Base-by-base conservation (phyloP, 2,888 invertebrate species). In the Heliconius sara region DNA sequence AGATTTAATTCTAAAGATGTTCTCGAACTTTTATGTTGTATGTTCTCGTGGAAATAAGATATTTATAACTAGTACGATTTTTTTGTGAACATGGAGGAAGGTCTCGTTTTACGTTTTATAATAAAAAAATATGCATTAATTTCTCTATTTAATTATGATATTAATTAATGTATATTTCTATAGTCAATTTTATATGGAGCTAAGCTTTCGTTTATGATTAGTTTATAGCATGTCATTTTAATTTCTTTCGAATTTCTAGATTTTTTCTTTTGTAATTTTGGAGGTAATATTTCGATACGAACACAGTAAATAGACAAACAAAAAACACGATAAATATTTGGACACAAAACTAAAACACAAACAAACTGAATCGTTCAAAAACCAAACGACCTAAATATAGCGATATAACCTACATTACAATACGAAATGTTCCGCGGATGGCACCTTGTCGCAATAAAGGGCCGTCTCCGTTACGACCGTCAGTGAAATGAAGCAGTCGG, bases 381-480 rank as follows among this genome's bases (percentile, higher is more conserved):
- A 88, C 89, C 89, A 88, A 89, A 87, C 91, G 92, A 88, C 91
- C 93, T 91, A 93, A 92, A 92, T 92, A 93, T 91, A 92, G 88
- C 88, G 87, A 89, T 87, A 86, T 88, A 89, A 88, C 88, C 89
- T 87, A 89, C 87, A 89, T 88, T 87, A 85, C 86, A 85, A 87
- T 85, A 85, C 85, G 84, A 88, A 89, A 89, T 87, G 87, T 85
- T 82, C 83, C 85, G 85, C 84, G 82, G 86, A 85, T 89, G 86
- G 85, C 85, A 92, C 92, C 91, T 89, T 94, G 90, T 92, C 93
- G 86, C 87, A 86, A 84, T 85, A 84, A 85, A 84, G 84, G 85
- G 84, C 84, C 81, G 85, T 85, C 84, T 86, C 85, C 81, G 85
- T 84, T 86, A 86, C 87, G 85, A 88, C 88, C 87, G 85, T 85